phyloP scores from a whole-genome alignment of 2,888 invertebrate genomes.

The Stegophylla sp. region DNA sequence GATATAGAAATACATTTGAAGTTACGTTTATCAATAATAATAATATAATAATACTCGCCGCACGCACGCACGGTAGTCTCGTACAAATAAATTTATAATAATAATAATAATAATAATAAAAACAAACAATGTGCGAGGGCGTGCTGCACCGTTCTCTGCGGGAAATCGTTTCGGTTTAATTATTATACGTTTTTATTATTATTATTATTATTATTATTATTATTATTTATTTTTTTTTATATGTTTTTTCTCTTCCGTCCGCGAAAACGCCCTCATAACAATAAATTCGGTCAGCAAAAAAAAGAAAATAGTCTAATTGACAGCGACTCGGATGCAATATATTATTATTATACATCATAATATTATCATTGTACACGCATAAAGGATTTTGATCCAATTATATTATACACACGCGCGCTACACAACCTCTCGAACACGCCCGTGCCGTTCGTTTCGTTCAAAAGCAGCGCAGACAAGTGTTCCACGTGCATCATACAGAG shows the following conservation, averaged over 20 bases:
- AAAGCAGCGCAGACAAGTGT: background rate
- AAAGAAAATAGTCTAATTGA: too few species aligned
- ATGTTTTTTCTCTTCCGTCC: background rate
- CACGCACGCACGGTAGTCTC: too few species aligned
- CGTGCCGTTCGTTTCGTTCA: background rate
- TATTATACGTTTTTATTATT: background rate
- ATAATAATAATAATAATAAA: too few species aligned
- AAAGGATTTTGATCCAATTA: conserved; percentile 32
- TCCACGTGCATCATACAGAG: too few species aligned
- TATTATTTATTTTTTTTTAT: background rate
- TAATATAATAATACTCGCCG: too few species aligned
- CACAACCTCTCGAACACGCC: background rate
- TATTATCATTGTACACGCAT: too few species aligned
- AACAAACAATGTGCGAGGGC: background rate
- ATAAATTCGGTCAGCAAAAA: background rate
- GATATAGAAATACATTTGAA: background rate
- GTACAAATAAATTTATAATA: too few species aligned
- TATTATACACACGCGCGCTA: background rate
- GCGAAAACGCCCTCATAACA: background rate
- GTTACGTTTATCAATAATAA: background rate
- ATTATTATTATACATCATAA: too few species aligned
- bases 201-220: background rate
- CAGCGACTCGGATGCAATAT: background rate
- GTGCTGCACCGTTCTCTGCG: conserved; percentile 5
- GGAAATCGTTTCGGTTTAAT: conserved; percentile 6